These are phyloP conservation scores for Glaucopsyche alexis DNA, from an alignment of 2,888 invertebrate genomes.

Conservation along the genomic window DNA sequence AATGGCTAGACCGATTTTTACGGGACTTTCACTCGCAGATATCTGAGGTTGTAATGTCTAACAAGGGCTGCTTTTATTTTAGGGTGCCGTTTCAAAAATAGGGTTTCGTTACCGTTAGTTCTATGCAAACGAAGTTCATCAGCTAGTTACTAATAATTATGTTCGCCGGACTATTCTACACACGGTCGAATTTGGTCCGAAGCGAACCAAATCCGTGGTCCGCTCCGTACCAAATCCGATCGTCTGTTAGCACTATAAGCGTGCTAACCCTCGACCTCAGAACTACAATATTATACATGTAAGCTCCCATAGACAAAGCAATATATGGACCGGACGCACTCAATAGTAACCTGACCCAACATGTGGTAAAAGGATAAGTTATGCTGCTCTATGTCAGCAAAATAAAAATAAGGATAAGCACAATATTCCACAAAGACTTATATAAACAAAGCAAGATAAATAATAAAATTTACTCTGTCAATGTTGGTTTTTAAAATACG, in stretches of 20 bases:
- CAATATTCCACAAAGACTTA: neutral
- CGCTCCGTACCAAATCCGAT: no score
- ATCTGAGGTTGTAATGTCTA: no score
- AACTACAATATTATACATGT: neutral
- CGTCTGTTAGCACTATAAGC: neutral
- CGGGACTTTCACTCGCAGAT: no score
- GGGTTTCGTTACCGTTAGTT: no score
- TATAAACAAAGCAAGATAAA: neutral
- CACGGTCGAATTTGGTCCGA: no score
- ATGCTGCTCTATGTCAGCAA: neutral
- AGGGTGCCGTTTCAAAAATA: no score
- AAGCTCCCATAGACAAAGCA: neutral
- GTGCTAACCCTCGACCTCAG: neutral
- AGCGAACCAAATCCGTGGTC: no score
- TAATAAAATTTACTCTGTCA: constrained; percentile 7
- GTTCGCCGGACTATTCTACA: no score
- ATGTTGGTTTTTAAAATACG: constrained; percentile 11
- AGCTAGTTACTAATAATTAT: no score
- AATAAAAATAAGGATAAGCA: neutral
- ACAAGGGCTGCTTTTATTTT: no score
- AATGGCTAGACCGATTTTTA: no score
- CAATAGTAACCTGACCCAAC: neutral
- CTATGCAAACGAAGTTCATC: no score
- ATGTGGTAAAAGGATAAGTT: neutral
- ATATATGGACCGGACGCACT: neutral